These are phyloP conservation scores for Diplosoma virens DNA, from an alignment of 23 tunicate genomes.

Conservation along the genomic window DNA sequence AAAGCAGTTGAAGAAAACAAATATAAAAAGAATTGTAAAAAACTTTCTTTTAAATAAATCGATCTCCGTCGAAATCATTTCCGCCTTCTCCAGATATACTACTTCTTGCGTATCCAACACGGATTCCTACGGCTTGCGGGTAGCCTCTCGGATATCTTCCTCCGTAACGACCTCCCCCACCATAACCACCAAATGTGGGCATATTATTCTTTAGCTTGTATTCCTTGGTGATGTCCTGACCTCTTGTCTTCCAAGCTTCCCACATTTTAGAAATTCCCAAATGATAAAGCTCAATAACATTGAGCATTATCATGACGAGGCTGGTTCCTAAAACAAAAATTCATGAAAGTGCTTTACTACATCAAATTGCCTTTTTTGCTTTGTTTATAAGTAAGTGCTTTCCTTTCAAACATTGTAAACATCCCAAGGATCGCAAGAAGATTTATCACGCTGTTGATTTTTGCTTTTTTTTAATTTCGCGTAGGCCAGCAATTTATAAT, in stretches of 20 bases:
- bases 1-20: too few species aligned
- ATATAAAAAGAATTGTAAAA: too few species aligned
- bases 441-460: too few species aligned
- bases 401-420: too few species aligned
- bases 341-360: too few species aligned
- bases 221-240: constrained; percentile 92
- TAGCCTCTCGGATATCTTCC: constrained; percentile 81
- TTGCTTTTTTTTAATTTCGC: too few species aligned
- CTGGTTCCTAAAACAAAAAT: constrained; percentile 80
- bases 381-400: too few species aligned
- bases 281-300: constrained; percentile 85
- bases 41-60: constrained; percentile 77
- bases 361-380: too few species aligned
- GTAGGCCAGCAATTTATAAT: too few species aligned
- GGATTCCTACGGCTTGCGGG: constrained; percentile 93
- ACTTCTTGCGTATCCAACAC: constrained; percentile 94
- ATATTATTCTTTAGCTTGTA: constrained; percentile 68
- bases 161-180: constrained; percentile 32
- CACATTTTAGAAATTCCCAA: constrained; percentile 65
- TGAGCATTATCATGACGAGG: constrained; percentile 75
- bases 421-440: too few species aligned
- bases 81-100: constrained; percentile 93
- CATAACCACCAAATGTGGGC: constrained; percentile 67
- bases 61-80: constrained; percentile 83
- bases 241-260: constrained; percentile 89